Evolutionary conservation across 2,113 vertebrate genomes (phyloP).

Genomic region (Seriola rivoliana): DNA sequence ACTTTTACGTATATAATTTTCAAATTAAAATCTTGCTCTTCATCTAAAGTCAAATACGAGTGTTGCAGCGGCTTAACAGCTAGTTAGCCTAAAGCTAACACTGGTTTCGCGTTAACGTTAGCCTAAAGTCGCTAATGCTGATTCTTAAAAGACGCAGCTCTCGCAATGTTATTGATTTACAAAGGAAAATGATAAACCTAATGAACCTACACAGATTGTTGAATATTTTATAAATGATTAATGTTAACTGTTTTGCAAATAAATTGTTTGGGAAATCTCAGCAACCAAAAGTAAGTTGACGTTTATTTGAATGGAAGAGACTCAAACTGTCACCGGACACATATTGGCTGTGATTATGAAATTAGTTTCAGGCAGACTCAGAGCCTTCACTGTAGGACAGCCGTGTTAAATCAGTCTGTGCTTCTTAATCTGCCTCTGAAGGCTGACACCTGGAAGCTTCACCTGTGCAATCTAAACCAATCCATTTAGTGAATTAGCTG

Average conservation of each 20-base stretch:
- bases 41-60: background rate
- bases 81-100: constrained; percentile 31
- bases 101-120: constrained; percentile 29
- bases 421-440: constrained; percentile 34
- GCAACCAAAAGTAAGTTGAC: background rate
- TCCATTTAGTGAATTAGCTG: constrained; percentile 23
- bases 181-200: too few species aligned
- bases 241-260: background rate
- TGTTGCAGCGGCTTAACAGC: background rate
- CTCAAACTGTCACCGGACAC: background rate
- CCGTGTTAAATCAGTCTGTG: background rate
- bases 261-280: background rate
- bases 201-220: accelerated
- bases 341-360: background rate
- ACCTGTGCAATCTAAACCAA: constrained; percentile 20
- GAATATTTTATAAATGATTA: background rate
- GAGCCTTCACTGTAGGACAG: background rate
- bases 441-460: constrained; percentile 28
- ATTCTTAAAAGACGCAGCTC: constrained; percentile 1
- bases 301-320: background rate
- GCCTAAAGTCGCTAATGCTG: constrained; percentile 20
- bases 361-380: background rate
- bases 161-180: background rate
- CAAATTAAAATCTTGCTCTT: too few species aligned
- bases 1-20: accelerated